phyloP scores from a whole-genome alignment of 2,797 vertebrate genomes.

The Enteromius thamalakanensis region DNA sequence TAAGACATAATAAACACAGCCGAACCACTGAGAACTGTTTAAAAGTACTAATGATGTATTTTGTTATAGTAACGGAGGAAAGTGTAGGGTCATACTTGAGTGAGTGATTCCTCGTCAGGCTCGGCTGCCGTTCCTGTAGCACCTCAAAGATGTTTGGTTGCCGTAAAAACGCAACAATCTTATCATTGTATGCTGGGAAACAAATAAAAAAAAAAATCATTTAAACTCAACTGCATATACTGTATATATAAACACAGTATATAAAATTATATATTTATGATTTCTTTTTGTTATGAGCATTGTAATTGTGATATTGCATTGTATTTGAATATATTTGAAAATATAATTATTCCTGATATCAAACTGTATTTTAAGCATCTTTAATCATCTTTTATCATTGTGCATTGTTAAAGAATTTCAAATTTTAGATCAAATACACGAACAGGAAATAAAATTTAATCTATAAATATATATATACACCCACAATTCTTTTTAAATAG shows the following conservation, averaged over 20 bases:
- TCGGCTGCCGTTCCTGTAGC: conserved; percentile 64
- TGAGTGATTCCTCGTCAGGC: conserved; percentile 61
- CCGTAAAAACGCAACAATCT: conserved; percentile 66
- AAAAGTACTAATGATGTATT: background rate
- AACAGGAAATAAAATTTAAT: no score
- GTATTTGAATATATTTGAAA: background rate
- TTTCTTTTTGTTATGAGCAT: background rate
- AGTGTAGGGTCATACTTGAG: conserved; percentile 57
- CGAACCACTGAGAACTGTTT: conserved; percentile 15
- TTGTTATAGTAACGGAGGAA: background rate
- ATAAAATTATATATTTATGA: background rate
- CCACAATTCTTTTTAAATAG: no score
- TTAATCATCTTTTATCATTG: no score
- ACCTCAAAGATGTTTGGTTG: conserved; percentile 67
- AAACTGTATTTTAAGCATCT: background rate
- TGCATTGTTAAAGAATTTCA: no score
- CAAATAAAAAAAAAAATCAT: background rate
- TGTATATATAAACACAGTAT: no score
- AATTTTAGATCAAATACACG: background rate
- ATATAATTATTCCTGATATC: background rate
- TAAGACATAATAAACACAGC: conserved; percentile 42
- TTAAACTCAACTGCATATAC: background rate
- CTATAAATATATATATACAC: no score
- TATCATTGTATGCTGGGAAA: conserved; percentile 65
- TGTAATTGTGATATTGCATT: background rate